Evolutionary conservation across 2,888 invertebrate species (phyloP).

Genomic region (Mesorhabditis sp.): DNA sequence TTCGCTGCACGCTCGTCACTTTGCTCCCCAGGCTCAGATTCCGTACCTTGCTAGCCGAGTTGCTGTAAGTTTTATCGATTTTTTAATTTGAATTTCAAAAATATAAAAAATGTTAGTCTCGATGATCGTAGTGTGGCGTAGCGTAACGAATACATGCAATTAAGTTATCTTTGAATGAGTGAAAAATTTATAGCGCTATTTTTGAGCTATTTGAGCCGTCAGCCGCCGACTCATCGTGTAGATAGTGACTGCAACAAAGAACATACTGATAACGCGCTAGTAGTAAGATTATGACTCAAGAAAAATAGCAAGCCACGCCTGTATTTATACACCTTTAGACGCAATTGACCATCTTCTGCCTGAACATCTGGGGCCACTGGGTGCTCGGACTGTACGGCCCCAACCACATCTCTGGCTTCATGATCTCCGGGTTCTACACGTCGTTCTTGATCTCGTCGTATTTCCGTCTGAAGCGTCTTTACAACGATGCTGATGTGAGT

Average conservation of each 20-base stretch:
- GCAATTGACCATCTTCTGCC: conserved; percentile 42
- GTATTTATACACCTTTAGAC: conserved; percentile 30
- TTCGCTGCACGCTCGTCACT: conserved; percentile 40
- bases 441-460: conserved; percentile 48
- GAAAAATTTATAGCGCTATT: too few relatives aligned
- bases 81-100: too few relatives aligned
- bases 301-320: not conserved
- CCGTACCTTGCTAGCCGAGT: conserved; percentile 41
- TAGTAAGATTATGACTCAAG: not conserved
- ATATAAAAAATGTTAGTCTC: too few relatives aligned
- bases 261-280: too few relatives aligned
- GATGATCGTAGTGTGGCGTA: too few relatives aligned
- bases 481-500: conserved; percentile 9
- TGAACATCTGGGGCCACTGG: conserved; percentile 45
- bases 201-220: too few relatives aligned
- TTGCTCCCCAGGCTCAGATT: conserved; percentile 33
- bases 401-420: conserved; percentile 50
- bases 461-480: conserved; percentile 31
- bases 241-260: too few relatives aligned
- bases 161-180: too few relatives aligned
- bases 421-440: conserved; percentile 53
- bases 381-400: conserved; percentile 35
- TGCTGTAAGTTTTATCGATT: conserved; percentile 22
- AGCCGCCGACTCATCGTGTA: too few relatives aligned
- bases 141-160: too few relatives aligned